Base-by-base conservation (phyloP, 2,113 vertebrate genomes). In the Podiceps cristatus region DNA sequence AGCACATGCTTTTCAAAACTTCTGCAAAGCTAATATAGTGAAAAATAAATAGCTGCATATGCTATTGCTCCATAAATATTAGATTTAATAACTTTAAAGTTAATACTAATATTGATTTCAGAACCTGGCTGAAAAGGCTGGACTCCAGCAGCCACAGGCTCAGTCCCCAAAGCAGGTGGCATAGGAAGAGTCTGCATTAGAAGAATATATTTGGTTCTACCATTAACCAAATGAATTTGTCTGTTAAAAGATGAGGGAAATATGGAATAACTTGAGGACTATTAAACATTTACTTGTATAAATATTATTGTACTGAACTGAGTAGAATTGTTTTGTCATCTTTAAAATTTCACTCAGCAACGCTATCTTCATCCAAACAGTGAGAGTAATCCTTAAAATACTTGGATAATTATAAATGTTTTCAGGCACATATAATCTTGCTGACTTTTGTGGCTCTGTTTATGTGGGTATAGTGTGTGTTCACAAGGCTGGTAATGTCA, bases 81-180 rank as follows among this genome's bases (percentile, higher is more conserved):
- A 58, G 8, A 62, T 74, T 78, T 78, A 22, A 13, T 73, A 31
- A 28, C 8, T 79, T 68, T 68, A 58, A 22, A 81, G 25, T 64
- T 88, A 50, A 75, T 69, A 68, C 33, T 68, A 33, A 66, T 44
- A 67, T 13, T 55, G 25, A 82, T 79, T 85, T 90, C 60, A 88
- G 44, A 81, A 63, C 8, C 35, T 24, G 31, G 59, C 40, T 79
- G 67, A 60, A 80, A 75, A 78, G 31, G 18, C 22, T 59, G 52
- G 59, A 66, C 29, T 80, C 17, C 42, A 50, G 77, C 4, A 6
- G 71, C 40, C 60, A 59, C 29, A 49, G 14, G 35, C 22, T 52
- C 35, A 76, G 28, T 83, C 28, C 31, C 14, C 23, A 90, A 95
- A 96, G 89, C 94, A 97, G 95, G 86, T 95, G 95, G 96, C 96